Percentiles rank a stretch among this genome's conserved stretches.
phyloP scores from a whole-genome alignment of 2,113 vertebrate species.

The Falco punctatus region DNA sequence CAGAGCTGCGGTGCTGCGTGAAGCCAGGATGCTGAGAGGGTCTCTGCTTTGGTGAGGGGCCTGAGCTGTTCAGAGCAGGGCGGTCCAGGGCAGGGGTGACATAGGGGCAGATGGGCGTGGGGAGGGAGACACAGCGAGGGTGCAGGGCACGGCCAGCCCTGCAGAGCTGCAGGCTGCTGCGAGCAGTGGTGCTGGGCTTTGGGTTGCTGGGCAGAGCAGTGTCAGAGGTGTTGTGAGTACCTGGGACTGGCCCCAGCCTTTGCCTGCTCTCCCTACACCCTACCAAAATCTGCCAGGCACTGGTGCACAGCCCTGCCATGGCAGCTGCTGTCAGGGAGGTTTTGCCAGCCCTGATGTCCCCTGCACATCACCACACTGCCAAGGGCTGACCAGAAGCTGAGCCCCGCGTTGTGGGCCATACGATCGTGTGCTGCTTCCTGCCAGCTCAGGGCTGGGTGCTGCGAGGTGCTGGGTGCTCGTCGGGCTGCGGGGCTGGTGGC shows the following conservation, averaged over 20 bases:
- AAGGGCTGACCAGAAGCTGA: neutral
- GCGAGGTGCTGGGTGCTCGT: neutral
- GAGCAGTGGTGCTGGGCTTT: neutral
- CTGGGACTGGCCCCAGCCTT: neutral
- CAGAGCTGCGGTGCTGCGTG: rapidly evolving
- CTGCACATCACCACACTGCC: rapidly evolving
- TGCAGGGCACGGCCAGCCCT: neutral
- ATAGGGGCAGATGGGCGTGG: rapidly evolving
- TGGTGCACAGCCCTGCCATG: neutral
- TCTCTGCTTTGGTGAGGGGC: neutral
- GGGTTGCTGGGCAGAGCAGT: neutral
- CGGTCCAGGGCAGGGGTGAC: neutral
- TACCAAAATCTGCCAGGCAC: neutral
- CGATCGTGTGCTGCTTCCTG: rapidly evolving
- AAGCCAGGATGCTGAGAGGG: neutral
- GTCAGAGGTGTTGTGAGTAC: rapidly evolving
- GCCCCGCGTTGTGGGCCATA: rapidly evolving
- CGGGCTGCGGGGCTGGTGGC: neutral
- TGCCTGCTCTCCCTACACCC: neutral
- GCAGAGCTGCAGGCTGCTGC: neutral
- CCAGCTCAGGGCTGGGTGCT: neutral
- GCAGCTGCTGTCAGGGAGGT: neutral
- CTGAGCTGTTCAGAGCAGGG: rapidly evolving
- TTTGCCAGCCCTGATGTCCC: neutral
- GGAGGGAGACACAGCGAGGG: neutral